These are phyloP conservation scores for Sialia sialis DNA, from an alignment of 2,113 vertebrate genomes.

Conservation along the genomic window DNA sequence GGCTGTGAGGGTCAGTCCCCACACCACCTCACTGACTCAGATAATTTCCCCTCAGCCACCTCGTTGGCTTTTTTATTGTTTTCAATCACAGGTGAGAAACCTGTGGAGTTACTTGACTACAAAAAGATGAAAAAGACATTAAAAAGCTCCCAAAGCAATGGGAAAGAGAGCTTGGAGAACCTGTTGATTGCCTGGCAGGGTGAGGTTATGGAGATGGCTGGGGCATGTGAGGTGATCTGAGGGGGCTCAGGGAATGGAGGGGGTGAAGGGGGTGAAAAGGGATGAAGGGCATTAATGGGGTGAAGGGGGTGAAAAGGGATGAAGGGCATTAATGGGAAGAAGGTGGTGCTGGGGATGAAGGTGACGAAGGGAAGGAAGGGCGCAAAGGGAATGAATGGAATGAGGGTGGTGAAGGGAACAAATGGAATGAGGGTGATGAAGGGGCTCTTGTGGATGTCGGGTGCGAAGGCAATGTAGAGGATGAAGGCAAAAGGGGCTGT, in stretches of 20 bases:
- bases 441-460: not conserved
- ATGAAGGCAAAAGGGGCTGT: not conserved
- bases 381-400: not conserved
- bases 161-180: not conserved
- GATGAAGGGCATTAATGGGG: not conserved
- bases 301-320: not conserved
- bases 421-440: not conserved
- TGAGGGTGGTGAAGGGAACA: not conserved
- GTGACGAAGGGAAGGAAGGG: not conserved
- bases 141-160: not conserved
- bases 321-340: not conserved
- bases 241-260: not conserved
- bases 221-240: not conserved
- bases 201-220: accelerated
- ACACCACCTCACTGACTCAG: not conserved
- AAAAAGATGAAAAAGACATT: not conserved
- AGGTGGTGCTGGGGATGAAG: too few species aligned
- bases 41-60: not conserved
- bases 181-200: not conserved
- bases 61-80: accelerated
- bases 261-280: not conserved
- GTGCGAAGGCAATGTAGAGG: not conserved
- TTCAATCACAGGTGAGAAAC: not conserved
- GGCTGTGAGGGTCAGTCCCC: not conserved
- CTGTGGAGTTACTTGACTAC: not conserved